These are phyloP conservation scores for Eurytoma adleriae DNA, from an alignment of 2,888 invertebrate genomes.

Conservation along the genomic window DNA sequence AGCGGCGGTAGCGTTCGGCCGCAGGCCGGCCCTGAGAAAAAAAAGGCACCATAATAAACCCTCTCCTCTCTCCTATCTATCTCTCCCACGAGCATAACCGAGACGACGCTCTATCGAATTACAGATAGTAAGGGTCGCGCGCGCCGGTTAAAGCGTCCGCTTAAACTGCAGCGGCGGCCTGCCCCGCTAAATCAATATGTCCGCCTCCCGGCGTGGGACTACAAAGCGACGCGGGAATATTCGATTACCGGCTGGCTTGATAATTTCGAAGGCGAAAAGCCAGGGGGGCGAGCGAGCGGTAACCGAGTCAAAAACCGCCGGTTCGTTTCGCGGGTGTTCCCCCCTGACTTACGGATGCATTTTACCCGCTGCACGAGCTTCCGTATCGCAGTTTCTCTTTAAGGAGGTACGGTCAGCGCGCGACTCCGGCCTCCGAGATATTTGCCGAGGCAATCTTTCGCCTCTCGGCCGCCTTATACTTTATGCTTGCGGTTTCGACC, in stretches of 20 bases:
- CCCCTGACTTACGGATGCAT: background rate
- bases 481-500: background rate
- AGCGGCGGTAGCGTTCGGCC: background rate
- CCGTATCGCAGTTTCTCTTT: slow-evolving; percentile 4
- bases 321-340: slow-evolving; percentile 4
- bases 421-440: background rate
- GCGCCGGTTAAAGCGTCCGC: slow-evolving; percentile 44
- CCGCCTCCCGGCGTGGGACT: slow-evolving; percentile 10
- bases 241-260: slow-evolving; percentile 48
- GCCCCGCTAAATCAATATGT: slow-evolving; percentile 50
- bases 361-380: slow-evolving; percentile 6
- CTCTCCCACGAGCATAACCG: slow-evolving; percentile 25
- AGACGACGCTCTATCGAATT: slow-evolving; percentile 44
- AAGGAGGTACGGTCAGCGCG: background rate
- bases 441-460: background rate
- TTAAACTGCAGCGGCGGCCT: slow-evolving; percentile 22
- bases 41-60: background rate
- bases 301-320: slow-evolving; percentile 33
- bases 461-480: background rate
- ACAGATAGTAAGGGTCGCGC: slow-evolving; percentile 34
- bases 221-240: slow-evolving; percentile 48
- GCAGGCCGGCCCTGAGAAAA: background rate
- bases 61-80: background rate
- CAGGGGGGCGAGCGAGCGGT: slow-evolving; percentile 17
- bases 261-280: slow-evolving; percentile 46